Evolutionary conservation across 2,888 invertebrate species (phyloP).

Genomic region (Neocrepidodera transversa): DNA sequence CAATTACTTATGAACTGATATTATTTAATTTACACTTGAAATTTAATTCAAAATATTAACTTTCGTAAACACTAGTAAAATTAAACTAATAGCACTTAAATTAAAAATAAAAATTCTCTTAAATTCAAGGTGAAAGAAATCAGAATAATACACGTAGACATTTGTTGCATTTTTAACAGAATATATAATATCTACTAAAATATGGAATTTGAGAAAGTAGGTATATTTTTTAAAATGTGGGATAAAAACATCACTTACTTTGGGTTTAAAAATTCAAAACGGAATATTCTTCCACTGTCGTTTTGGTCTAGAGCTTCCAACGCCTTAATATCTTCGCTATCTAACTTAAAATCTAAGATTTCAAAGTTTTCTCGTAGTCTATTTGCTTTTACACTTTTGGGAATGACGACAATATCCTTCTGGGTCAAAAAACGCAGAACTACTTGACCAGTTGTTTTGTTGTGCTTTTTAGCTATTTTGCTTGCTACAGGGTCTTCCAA

Average conservation of each 20-base stretch:
- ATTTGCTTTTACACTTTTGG: slow-evolving; percentile 77
- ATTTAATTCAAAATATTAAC: too few relatives aligned
- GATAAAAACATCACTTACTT: slow-evolving; percentile 28
- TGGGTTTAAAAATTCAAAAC: slow-evolving; percentile 61
- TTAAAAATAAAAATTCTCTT: too few relatives aligned
- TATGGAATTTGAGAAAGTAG: too few relatives aligned
- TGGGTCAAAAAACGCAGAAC: slow-evolving; percentile 76
- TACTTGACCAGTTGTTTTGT: slow-evolving; percentile 75
- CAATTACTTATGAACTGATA: too few relatives aligned
- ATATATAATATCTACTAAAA: too few relatives aligned
- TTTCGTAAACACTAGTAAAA: too few relatives aligned
- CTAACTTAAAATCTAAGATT: slow-evolving; percentile 74
- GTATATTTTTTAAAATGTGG: too few relatives aligned
- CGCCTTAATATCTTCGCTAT: slow-evolving; percentile 65
- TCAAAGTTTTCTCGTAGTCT: slow-evolving; percentile 78
- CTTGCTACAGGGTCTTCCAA: slow-evolving; percentile 66
- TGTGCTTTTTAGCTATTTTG: slow-evolving; percentile 64
- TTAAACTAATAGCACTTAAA: too few relatives aligned
- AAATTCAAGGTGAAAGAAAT: too few relatives aligned
- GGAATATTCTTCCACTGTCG: slow-evolving; percentile 70
- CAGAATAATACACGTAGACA: too few relatives aligned
- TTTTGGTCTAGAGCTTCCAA: slow-evolving; percentile 70
- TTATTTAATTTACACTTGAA: too few relatives aligned
- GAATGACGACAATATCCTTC: slow-evolving; percentile 75
- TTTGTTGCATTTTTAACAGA: too few relatives aligned